Evolutionary conservation across 2,888 invertebrate genomes (phyloP).

Genomic region (Phengaris alcon): DNA sequence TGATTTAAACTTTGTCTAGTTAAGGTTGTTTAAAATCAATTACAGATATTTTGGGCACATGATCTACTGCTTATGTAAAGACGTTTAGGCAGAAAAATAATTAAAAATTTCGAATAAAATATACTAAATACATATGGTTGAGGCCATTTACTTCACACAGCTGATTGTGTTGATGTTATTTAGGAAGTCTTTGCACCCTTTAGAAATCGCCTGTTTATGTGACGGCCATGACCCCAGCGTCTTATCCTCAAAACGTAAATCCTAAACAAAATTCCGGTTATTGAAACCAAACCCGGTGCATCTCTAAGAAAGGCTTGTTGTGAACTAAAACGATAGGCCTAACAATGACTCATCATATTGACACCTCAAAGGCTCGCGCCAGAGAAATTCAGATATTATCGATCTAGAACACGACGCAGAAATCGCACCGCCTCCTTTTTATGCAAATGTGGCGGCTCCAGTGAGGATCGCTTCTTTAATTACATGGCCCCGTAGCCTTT

Average conservation of each 20-base stretch:
- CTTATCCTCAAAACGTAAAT: not conserved
- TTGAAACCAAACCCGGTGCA: not conserved
- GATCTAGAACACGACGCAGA: constrained; percentile 38
- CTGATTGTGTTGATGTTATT: too few species aligned
- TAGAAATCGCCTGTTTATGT: too few species aligned
- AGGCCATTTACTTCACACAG: too few species aligned
- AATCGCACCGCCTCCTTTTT: constrained; percentile 37
- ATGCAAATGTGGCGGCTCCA: constrained; percentile 37
- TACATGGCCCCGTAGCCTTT: constrained; percentile 20
- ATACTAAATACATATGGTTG: too few species aligned
- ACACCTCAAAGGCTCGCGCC: constrained; percentile 31
- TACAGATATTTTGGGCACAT: too few species aligned
- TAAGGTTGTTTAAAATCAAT: too few species aligned
- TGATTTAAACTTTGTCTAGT: too few species aligned
- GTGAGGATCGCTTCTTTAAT: constrained; percentile 26
- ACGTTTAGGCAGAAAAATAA: too few species aligned
- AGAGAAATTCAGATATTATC: constrained; percentile 35
- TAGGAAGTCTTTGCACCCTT: too few species aligned
- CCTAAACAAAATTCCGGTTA: not conserved
- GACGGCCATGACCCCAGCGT: too few species aligned
- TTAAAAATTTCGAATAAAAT: too few species aligned
- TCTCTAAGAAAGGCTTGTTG: not conserved
- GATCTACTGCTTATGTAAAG: too few species aligned
- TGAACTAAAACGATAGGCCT: constrained; percentile 14
- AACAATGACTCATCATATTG: constrained; percentile 31